phyloP scores from a whole-genome alignment of 2,113 vertebrate genomes.

The Heterotilapia buettikoferi region DNA sequence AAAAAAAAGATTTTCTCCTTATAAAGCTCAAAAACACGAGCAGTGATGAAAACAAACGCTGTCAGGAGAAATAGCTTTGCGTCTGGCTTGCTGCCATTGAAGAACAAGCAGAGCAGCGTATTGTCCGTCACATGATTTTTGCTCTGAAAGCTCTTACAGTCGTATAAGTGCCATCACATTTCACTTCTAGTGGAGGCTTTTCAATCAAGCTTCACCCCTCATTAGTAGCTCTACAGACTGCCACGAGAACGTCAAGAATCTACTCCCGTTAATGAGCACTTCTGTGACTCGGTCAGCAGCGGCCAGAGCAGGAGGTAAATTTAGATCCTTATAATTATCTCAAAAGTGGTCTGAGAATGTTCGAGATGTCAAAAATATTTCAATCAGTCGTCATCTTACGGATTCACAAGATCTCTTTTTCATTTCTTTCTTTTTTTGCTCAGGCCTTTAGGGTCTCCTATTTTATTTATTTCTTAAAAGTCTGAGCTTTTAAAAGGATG shows the following conservation, averaged over 20 bases:
- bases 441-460: neutral
- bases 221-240: conserved; percentile 21
- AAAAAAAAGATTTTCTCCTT: neutral
- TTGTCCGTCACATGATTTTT: neutral
- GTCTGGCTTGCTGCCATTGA: neutral
- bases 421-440: conserved; percentile 3
- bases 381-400: neutral
- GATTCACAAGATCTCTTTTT: conserved; percentile 6
- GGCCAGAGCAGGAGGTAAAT: conserved; percentile 10
- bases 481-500: conserved; percentile 48
- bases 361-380: conserved; percentile 16
- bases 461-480: conserved; percentile 36
- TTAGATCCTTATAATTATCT: conserved; percentile 38
- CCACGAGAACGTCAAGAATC: conserved; percentile 1
- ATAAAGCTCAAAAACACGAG: neutral
- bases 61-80: neutral
- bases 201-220: conserved; percentile 45
- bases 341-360: neutral
- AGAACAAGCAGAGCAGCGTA: neutral
- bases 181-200: conserved; percentile 1
- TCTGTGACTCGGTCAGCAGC: conserved; percentile 25
- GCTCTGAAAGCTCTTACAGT: neutral
- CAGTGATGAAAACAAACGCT: neutral
- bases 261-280: conserved; percentile 35
- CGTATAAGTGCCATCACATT: neutral